Base-by-base conservation (phyloP, 1,140 invertebrate genomes). In the Heliconius melpomene region DNA sequence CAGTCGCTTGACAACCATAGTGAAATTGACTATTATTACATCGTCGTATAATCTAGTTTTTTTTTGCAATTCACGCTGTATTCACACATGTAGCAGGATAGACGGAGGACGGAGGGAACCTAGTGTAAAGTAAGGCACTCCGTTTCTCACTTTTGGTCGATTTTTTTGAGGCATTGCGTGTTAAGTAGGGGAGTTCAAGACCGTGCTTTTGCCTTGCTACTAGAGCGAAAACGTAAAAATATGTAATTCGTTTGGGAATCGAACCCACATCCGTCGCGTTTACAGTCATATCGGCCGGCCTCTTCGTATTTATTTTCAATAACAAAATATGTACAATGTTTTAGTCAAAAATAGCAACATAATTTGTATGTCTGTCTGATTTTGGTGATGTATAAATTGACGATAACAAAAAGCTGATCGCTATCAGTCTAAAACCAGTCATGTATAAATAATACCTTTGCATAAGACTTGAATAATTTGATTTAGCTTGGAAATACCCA, bases 401-500 rank as follows among this genome's bases (percentile, higher is more conserved):
- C 72, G 38, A n/a, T 11, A 66, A 32, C 72, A 32, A 78, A 78
- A 78, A 36, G 52, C 40, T 72, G 72, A 79, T 74, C 78, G 26
- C 57, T 74, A 79, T 79, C 78, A 73, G 46, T 40, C 46, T 78
- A 57, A 40, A 79, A 74, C n/a, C n/a, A 79, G 78, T 70, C 72
- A 57, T 79, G 78, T 79, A 50, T 54, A 74, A 73, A 52, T 46
- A 57, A 79, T 57, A 75, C 40, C 54, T 66, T 57, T 71, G 66
- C 66, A 70, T 50, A 71, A 72, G 78, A 60, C 57, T 75, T 46
- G 40, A 46, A 46, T 46, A 16, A 46, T 46, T 46, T 46, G 40
- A 77, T 32, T 74, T 74, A 72, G 71, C 74, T 83, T 60, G 82
- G 74, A 83, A 83, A 83, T 79, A 76, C 77, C 71, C 76, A 78